Conservation (phyloP, 2,888 invertebrate species). For the Euplexia lucipara region DNA sequence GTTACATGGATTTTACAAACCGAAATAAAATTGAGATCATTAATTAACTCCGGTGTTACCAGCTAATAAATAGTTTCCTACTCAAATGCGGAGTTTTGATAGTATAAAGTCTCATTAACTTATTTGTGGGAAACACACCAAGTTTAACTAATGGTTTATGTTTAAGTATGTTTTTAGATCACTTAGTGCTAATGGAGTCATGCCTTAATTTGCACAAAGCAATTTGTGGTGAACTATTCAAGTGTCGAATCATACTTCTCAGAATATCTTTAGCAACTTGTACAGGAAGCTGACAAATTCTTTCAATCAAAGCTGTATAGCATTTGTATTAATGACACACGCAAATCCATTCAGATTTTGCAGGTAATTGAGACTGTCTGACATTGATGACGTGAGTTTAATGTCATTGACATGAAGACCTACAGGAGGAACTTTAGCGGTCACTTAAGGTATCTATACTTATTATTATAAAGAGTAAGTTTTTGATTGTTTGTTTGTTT, state of each 20-base stretch:
- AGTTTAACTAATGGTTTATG: background rate
- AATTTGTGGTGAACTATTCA: constrained; percentile 30
- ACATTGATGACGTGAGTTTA: background rate
- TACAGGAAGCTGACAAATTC: constrained; percentile 43
- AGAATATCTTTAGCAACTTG: constrained; percentile 18
- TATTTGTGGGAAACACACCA: background rate
- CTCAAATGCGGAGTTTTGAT: no score
- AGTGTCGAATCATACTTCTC: constrained; percentile 36
- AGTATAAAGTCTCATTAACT: background rate
- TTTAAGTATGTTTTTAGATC: background rate
- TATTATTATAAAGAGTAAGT: no score
- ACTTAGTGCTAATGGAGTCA: constrained; percentile 17
- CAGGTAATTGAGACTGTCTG: background rate
- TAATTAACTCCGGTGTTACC: no score
- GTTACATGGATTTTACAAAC: no score
- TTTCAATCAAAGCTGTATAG: constrained; percentile 14
- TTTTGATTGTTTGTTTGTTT: no score
- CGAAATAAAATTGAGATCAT: no score
- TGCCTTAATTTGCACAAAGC: constrained; percentile 21
- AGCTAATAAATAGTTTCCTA: no score
- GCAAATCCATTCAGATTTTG: background rate
- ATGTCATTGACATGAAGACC: background rate
- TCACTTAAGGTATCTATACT: no score
- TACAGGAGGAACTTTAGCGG: no score
- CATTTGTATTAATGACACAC: constrained; percentile 24